Percentiles rank a stretch among this genome's conserved stretches.
phyloP scores from a whole-genome alignment of 1,140 invertebrate species.

The Zophobas morio region DNA sequence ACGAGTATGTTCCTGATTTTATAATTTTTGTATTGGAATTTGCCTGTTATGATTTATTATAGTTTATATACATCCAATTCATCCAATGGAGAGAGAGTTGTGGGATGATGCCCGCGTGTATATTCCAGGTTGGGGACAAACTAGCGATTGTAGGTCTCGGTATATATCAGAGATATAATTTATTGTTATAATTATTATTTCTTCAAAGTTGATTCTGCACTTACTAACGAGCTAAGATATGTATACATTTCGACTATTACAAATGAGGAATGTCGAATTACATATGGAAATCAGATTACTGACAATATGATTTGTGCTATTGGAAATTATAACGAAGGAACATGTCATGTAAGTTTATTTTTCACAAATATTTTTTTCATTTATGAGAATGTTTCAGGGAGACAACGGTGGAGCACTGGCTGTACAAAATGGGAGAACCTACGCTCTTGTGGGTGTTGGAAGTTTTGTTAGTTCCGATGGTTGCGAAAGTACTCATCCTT shows the following conservation, averaged over 20 bases:
- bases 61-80: not conserved
- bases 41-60: not conserved
- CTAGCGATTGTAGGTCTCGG: not conserved
- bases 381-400: not conserved
- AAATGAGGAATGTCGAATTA: not conserved
- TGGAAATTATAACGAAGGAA: too few relatives aligned
- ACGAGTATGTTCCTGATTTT: not conserved
- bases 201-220: not conserved
- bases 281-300: not conserved
- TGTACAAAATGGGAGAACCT: not conserved
- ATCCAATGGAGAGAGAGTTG: not conserved
- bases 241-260: not conserved
- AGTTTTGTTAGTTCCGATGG: not conserved
- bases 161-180: too few relatives aligned
- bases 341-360: not conserved
- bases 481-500: not conserved
- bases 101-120: not conserved
- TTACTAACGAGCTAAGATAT: not conserved
- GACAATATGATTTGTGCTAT: too few relatives aligned
- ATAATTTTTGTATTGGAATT: not conserved
- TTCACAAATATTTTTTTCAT: not conserved
- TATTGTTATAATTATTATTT: too few relatives aligned
- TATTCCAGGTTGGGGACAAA: not conserved
- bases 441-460: not conserved
- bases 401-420: not conserved